Evolutionary conservation across 1,140 invertebrate species (phyloP).

Genomic region (Mesaphorura yosii): DNA sequence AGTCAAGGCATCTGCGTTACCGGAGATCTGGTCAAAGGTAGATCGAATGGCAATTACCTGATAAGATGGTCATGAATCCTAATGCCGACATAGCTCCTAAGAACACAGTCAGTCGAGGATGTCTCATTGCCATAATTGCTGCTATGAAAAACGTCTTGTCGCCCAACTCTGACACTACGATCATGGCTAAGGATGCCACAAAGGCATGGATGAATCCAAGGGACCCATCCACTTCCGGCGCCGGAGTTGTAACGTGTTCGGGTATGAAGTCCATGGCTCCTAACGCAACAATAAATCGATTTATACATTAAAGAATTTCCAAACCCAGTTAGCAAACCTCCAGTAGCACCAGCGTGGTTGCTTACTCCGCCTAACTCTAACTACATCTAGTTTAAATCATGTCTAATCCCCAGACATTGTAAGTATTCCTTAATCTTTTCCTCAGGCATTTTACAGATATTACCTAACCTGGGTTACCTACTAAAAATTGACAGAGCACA

Average conservation of each 20-base stretch:
- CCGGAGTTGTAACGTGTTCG: background rate
- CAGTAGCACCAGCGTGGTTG: no score
- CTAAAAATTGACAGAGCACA: no score
- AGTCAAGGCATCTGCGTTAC: background rate
- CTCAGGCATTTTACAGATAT: no score
- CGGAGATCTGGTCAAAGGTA: background rate
- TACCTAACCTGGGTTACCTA: no score
- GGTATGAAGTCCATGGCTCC: no score
- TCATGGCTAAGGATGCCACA: constrained; percentile 85
- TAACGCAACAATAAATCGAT: no score
- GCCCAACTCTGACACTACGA: constrained; percentile 92
- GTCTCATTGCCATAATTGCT: constrained; percentile 98
- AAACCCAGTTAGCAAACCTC: no score
- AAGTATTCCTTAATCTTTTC: no score
- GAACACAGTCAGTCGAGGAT: constrained; percentile 85
- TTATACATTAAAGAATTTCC: no score
- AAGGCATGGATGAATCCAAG: constrained; percentile 86
- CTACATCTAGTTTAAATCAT: no score
- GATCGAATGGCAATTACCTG: constrained; percentile 47
- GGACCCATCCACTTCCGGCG: background rate
- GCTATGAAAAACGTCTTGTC: constrained; percentile 99
- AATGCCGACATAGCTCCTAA: constrained; percentile 82
- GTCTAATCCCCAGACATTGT: background rate
- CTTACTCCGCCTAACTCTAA: no score
- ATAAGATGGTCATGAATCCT: constrained; percentile 87